Evolutionary conservation across 2,797 vertebrate species (phyloP).

Genomic region (Phylloscopus collybita): DNA sequence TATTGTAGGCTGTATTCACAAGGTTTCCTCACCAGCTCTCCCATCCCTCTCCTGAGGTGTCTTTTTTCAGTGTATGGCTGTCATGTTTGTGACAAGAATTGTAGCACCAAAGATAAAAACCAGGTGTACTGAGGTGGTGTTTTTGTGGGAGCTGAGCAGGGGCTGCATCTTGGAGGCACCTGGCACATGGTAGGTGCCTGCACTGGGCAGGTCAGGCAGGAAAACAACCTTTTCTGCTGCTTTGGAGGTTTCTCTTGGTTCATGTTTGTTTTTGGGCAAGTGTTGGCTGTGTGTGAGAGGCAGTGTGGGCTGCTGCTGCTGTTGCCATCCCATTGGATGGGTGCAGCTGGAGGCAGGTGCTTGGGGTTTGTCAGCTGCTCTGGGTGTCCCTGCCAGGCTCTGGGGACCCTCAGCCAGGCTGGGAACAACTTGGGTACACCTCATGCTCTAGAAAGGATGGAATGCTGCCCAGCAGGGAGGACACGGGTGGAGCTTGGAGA

Average conservation of each 20-base stretch:
- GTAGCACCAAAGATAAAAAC: not conserved
- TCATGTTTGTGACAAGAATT: conserved; percentile 25
- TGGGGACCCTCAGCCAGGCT: not conserved
- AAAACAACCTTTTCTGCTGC: not conserved
- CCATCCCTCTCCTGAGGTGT: not conserved
- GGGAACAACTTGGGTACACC: not conserved
- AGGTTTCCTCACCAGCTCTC: not conserved
- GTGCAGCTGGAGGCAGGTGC: not conserved
- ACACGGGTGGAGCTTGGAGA: accelerated
- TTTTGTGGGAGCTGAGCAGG: not conserved
- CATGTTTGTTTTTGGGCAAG: accelerated
- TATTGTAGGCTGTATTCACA: not conserved
- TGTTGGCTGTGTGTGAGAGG: not conserved
- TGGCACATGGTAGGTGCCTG: not conserved
- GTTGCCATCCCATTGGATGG: accelerated
- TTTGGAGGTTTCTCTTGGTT: not conserved
- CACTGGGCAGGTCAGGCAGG: not conserved
- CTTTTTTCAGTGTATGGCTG: not conserved
- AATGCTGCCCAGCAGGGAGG: not conserved
- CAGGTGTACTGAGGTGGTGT: not conserved
- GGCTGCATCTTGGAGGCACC: not conserved
- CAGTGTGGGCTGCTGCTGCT: not conserved
- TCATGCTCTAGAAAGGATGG: accelerated
- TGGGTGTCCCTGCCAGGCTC: accelerated
- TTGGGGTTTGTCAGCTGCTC: not conserved